Conservation (phyloP, 2,113 vertebrate species). For the Paralichthys olivaceus region DNA sequence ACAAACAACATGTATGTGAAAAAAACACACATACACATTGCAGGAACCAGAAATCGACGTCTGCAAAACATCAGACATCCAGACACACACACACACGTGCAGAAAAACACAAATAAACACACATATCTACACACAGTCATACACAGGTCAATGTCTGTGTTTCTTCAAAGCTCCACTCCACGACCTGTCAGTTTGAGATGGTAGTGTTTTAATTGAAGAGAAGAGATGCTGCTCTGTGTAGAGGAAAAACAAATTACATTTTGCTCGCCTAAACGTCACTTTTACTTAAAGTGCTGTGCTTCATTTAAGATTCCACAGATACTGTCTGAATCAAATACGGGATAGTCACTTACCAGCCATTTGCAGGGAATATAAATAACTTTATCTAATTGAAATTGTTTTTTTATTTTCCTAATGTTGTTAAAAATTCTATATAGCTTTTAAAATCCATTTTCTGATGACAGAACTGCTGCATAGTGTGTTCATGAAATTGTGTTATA, state of each 20-base stretch:
- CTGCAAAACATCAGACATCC: constrained; percentile 34
- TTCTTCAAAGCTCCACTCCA: no score
- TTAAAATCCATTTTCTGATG: not conserved
- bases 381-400: not conserved
- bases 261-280: no score
- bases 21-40: constrained; percentile 28
- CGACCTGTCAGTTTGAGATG: no score
- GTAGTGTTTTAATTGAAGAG: no score
- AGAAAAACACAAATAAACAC: no score
- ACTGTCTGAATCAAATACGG: not conserved
- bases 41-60: constrained; percentile 20
- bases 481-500: not conserved
- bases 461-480: not conserved
- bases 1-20: constrained; percentile 17
- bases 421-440: not conserved
- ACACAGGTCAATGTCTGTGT: no score
- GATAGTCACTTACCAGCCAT: not conserved
- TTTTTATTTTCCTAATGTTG: not conserved
- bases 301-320: not conserved
- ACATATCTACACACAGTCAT: not conserved
- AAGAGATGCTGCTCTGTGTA: no score
- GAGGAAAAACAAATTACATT: no score
- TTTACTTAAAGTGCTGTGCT: no score
- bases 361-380: not conserved
- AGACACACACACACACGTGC: constrained; percentile 10